Evolutionary conservation across 2,888 invertebrate species (phyloP).

Genomic region (Lacanobia oleracea): DNA sequence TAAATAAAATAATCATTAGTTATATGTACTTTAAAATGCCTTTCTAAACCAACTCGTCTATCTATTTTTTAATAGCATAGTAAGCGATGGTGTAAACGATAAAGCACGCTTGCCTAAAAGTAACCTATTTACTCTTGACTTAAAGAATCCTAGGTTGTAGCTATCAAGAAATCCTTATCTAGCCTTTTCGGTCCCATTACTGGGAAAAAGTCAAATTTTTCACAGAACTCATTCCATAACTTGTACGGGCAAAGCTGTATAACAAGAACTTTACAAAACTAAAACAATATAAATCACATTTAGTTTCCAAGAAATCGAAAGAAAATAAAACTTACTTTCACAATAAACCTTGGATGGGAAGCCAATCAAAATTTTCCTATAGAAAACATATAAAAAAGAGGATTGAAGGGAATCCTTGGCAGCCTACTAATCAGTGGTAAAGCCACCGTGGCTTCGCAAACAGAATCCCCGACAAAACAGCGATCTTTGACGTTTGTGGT

Average conservation of each 20-base stretch:
- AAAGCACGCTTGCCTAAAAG: no score
- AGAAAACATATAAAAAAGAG: conserved; percentile 56
- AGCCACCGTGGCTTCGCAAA: conserved; percentile 64
- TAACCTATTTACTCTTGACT: no score
- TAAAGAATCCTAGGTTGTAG: no score
- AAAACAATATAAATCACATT: conserved; percentile 1
- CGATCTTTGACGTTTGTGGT: conserved; percentile 50
- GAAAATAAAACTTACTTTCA: conserved; percentile 26
- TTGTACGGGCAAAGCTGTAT: no score
- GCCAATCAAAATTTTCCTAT: conserved; percentile 59
- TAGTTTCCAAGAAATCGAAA: conserved; percentile 25
- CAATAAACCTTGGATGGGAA: conserved; percentile 40
- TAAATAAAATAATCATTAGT: no score
- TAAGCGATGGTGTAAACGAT: no score
- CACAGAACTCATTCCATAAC: background rate
- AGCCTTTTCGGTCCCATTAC: no score
- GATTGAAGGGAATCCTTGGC: conserved; percentile 43
- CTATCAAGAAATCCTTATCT: no score
- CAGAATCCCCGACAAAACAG: conserved; percentile 58
- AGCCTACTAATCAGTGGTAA: conserved; percentile 74
- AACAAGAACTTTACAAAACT: background rate
- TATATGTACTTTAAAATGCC: no score
- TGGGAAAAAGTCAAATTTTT: background rate
- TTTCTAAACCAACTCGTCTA: no score
- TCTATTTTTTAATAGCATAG: no score